Percentiles rank a stretch among this genome's conserved stretches.
These are phyloP conservation scores for Azemiops feae DNA, from an alignment of 2,113 vertebrate genomes.

Conservation along the genomic window DNA sequence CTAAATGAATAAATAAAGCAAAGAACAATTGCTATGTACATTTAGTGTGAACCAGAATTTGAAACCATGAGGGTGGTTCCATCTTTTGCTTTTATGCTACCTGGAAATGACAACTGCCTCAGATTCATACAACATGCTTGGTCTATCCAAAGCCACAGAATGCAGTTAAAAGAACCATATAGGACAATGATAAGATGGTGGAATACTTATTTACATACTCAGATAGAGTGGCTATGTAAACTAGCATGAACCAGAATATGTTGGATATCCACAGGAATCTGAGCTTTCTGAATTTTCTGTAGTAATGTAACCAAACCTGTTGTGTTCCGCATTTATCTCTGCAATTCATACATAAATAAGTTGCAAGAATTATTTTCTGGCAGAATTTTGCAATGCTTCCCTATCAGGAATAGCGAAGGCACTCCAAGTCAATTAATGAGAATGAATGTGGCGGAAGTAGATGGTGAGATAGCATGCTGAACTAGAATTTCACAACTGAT, in stretches of 20 bases:
- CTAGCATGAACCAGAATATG: neutral
- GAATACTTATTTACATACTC: neutral
- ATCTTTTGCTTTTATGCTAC: neutral
- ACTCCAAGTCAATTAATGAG: neutral
- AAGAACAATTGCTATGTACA: neutral
- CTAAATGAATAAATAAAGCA: neutral
- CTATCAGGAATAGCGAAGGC: neutral
- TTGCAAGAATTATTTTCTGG: neutral
- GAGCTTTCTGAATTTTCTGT: neutral
- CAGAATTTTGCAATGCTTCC: neutral
- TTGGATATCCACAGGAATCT: rapidly evolving
- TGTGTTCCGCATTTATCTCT: conserved; percentile 20
- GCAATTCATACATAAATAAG: neutral
- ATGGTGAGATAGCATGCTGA: neutral
- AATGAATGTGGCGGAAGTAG: neutral
- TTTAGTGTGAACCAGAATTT: neutral
- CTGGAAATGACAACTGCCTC: neutral
- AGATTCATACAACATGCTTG: neutral
- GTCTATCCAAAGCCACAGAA: neutral
- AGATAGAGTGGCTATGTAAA: neutral
- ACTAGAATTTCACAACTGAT: neutral
- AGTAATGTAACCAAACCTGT: conserved; percentile 28
- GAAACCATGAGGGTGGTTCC: neutral
- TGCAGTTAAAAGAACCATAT: neutral
- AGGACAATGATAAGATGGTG: neutral